phyloP scores from a whole-genome alignment of 2,113 vertebrate species.

The Microcebus griseorufus region DNA sequence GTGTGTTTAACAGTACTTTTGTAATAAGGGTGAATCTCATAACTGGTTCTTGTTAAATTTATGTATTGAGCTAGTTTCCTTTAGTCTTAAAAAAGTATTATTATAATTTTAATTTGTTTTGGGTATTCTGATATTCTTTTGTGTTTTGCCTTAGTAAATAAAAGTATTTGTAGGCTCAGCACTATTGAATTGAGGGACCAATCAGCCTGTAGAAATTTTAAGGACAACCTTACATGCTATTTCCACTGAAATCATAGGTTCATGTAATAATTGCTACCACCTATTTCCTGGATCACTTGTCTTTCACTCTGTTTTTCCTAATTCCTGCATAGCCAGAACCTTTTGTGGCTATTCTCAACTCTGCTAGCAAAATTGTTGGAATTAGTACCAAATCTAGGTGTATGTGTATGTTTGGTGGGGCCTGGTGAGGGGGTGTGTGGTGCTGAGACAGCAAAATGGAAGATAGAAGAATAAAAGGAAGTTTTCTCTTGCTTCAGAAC shows the following conservation, averaged over 20 bases:
- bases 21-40: neutral
- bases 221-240: neutral
- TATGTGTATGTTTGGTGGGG: no score
- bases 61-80: neutral
- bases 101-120: neutral
- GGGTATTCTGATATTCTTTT: constrained; percentile 3
- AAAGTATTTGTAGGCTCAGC: constrained; percentile 15
- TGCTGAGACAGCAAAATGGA: neutral
- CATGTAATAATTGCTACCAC: neutral
- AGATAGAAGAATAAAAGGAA: neutral
- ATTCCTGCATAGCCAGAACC: neutral
- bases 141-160: neutral
- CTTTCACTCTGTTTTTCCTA: neutral
- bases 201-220: neutral
- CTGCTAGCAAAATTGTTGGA: neutral
- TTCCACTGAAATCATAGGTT: neutral
- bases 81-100: neutral
- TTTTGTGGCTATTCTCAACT: neutral
- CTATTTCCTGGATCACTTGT: neutral
- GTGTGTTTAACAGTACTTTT: neutral
- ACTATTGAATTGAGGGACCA: neutral
- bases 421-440: no score
- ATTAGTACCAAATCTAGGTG: neutral
- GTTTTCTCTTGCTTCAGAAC: neutral
- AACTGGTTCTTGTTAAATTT: constrained; percentile 31